Base-by-base conservation (phyloP, 1,140 invertebrate species). In the Myzus persicae region DNA sequence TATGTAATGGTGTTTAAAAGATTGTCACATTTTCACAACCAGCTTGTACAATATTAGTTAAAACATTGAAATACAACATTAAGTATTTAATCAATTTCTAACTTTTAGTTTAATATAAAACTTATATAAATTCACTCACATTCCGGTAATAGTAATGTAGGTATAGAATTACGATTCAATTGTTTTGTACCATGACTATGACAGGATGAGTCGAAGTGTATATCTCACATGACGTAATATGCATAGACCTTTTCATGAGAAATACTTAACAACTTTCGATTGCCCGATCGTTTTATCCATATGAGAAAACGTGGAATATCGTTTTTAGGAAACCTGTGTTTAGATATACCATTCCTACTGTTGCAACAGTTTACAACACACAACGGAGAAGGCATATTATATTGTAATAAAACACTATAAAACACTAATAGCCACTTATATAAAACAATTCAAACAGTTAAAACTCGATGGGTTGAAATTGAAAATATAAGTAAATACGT, bases 151-250 rank as follows among this genome's bases (percentile, higher is more conserved):
- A 85, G 36, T 85, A 42, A 85, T 42, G 82, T 85, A 22, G 42
- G 82, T 85, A 42, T 44, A 36, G 82, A 85, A 85, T 85, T 85
- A 85, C 36, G 82, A 24, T 85, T 85, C 22, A 42, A 44, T 31
- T 85, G 38, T 18, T 84, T 38, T 36, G 82, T 84, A 40, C 82
- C 82, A 36, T 36, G 82, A 40, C 82, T 85, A 44, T 85, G 82
- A 85, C 38, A 85, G 1, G n/a, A 44, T 48, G 44, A 46, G 4
- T 48, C 31, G 36, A 88, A 88, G 46, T 88, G 87, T 51, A 48
- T 7, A 88, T 88, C 87, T 36, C 87, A 88, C 87, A 88, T 88
- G 6, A 48, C 87, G 46, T 88, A 88, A 22, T 44, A 48, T n/a
- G n/a, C n/a, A 48, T 88, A 88, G 8, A 88, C 46, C 11, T 88